phyloP scores from a whole-genome alignment of 2,797 vertebrate genomes.

The Echeneis naucrates region DNA sequence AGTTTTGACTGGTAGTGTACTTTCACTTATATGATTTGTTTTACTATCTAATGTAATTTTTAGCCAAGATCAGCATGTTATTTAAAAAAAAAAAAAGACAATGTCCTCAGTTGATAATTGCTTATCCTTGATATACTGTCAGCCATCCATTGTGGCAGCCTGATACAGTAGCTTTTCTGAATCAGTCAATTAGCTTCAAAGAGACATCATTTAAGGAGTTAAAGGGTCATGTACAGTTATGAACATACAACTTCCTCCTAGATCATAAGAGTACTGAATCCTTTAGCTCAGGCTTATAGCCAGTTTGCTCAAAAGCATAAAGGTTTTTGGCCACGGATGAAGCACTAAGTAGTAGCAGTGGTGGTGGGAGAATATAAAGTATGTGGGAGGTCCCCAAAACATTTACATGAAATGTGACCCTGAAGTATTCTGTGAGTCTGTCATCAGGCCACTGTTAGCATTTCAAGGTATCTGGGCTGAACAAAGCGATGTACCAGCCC shows the following conservation, averaged over 20 bases:
- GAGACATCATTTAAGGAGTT: slow-evolving; percentile 19
- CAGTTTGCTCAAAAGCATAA: slow-evolving; percentile 60
- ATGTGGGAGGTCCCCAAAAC: slow-evolving; percentile 60
- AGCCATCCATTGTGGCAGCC: slow-evolving; percentile 25
- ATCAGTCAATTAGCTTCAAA: slow-evolving; percentile 18
- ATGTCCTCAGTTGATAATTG: background rate
- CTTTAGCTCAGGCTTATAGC: slow-evolving; percentile 48
- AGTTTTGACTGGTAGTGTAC: too few relatives aligned
- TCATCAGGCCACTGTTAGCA: slow-evolving; percentile 56
- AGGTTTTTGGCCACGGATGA: slow-evolving; percentile 29
- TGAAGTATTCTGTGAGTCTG: slow-evolving; percentile 71
- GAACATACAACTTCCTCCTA: background rate
- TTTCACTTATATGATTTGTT: slow-evolving; percentile 2
- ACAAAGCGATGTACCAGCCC: slow-evolving; percentile 39
- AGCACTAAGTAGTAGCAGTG: background rate
- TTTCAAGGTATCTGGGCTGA: slow-evolving; percentile 65
- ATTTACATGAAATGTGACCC: slow-evolving; percentile 64
- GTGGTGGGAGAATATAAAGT: background rate
- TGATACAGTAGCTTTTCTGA: slow-evolving; percentile 11
- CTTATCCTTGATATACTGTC: slow-evolving; percentile 20
- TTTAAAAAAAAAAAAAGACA: background rate
- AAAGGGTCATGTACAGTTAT: slow-evolving; percentile 21
- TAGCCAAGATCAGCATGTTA: background rate
- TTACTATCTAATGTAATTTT: background rate
- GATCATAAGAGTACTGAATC: slow-evolving; percentile 3